Conservation (phyloP, 2,888 invertebrate genomes). For the Drosophila subquinaria region DNA sequence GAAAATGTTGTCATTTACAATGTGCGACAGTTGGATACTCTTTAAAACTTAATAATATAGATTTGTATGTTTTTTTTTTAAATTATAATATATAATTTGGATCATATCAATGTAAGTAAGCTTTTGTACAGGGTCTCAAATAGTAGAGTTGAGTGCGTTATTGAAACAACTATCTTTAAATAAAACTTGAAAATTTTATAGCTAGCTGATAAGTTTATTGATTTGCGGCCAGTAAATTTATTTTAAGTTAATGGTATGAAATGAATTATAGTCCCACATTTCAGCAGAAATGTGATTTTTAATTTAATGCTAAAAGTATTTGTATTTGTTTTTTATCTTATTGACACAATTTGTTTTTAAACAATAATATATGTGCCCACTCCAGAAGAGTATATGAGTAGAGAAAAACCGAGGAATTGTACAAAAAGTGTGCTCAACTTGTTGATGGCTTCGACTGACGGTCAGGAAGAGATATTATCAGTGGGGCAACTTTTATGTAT, state of each 20-base stretch:
- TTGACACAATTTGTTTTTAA: neutral
- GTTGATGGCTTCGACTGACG: constrained; percentile 46
- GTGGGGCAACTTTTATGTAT: constrained; percentile 31
- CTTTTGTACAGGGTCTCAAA: neutral
- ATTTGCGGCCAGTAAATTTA: no score
- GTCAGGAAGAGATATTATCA: constrained; percentile 53
- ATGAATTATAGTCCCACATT: neutral
- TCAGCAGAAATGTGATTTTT: no score
- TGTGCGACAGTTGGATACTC: constrained; percentile 7
- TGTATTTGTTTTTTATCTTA: neutral
- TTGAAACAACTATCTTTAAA: neutral
- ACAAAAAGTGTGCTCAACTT: constrained; percentile 36
- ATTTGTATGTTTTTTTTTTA: no score
- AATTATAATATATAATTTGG: no score
- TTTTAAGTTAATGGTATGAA: neutral
- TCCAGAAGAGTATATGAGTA: constrained; percentile 12
- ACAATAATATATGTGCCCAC: neutral
- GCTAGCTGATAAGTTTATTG: neutral
- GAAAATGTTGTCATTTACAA: neutral
- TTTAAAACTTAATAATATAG: no score
- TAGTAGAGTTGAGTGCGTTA: neutral
- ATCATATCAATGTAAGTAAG: no score
- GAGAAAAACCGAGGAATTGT: constrained; percentile 6
- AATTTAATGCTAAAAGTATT: neutral
- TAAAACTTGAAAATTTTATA: neutral